Evolutionary conservation across 2,113 vertebrate species (phyloP).

Genomic region (Pelecanoides urinatrix): DNA sequence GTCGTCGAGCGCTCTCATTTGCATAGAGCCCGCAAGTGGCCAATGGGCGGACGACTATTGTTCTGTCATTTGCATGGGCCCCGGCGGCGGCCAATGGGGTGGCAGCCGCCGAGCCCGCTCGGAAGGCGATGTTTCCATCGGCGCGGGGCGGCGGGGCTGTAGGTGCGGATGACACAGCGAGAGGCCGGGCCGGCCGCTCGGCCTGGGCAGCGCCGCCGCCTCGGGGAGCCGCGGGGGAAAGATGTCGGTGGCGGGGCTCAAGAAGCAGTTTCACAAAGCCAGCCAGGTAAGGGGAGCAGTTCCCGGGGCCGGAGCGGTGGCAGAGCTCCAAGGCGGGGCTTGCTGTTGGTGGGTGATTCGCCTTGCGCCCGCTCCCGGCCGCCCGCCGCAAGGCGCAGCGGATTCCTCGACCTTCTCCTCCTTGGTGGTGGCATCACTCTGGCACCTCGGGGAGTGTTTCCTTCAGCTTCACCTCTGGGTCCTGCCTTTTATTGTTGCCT

Average conservation of each 20-base stretch:
- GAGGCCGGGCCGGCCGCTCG: not conserved
- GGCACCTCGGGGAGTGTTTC: not conserved
- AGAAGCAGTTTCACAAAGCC: constrained; percentile 92
- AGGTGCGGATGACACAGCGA: constrained; percentile 38
- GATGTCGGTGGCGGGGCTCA: constrained; percentile 89
- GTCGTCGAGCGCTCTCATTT: not conserved
- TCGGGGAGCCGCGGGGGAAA: not conserved
- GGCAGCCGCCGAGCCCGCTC: not conserved
- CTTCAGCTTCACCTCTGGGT: fast-evolving
- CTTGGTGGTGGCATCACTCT: not conserved
- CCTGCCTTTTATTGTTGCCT: fast-evolving
- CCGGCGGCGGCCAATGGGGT: constrained; percentile 60
- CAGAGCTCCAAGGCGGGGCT: not conserved
- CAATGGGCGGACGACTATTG: not conserved
- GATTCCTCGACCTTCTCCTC: not conserved
- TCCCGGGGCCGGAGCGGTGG: not conserved
- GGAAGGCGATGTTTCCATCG: not conserved
- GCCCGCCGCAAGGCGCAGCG: not conserved
- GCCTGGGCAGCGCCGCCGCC: not conserved
- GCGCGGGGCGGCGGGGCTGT: not conserved
- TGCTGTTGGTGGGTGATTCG: not conserved
- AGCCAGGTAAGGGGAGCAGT: constrained; percentile 80
- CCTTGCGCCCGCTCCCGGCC: not conserved
- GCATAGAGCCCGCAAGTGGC: not conserved
- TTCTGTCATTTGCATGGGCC: constrained; percentile 48